Conservation (phyloP, 2,888 invertebrate species). For the Eledona agricola region DNA sequence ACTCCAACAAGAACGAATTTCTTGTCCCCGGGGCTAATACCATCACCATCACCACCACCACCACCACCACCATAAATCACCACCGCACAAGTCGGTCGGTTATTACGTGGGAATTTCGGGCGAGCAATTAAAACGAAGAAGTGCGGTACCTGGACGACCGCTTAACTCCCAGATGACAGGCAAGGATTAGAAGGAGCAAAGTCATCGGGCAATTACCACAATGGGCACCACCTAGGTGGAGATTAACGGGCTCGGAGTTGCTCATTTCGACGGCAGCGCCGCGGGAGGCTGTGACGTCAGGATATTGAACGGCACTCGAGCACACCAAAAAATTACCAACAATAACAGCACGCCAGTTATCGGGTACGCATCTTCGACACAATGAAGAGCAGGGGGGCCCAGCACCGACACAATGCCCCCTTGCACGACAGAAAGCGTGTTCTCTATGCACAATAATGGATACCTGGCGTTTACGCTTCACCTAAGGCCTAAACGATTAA, state of each 20-base stretch:
- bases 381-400: slow-evolving; percentile 47
- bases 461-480: slow-evolving; percentile 38
- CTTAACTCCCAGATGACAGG: slow-evolving; percentile 40
- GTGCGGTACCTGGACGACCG: slow-evolving; percentile 26
- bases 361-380: slow-evolving; percentile 52
- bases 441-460: slow-evolving; percentile 31
- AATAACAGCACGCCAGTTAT: slow-evolving; percentile 55
- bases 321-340: slow-evolving; percentile 57
- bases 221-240: slow-evolving; percentile 55
- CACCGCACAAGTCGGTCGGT: slow-evolving; percentile 26
- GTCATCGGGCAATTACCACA: slow-evolving; percentile 53
- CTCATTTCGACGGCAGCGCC: slow-evolving; percentile 51
- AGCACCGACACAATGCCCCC: slow-evolving; percentile 44
- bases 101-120: slow-evolving; percentile 45
- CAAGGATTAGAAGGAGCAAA: slow-evolving; percentile 44
- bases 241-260: slow-evolving; percentile 52
- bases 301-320: slow-evolving; percentile 51
- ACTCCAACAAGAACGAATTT: slow-evolving; percentile 20
- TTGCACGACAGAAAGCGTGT: slow-evolving; percentile 31
- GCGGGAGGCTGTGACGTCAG: slow-evolving; percentile 51
- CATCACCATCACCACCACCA: too few species aligned
- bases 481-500: slow-evolving; percentile 48
- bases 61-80: slow-evolving; percentile 32
- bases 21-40: too few species aligned
- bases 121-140: slow-evolving; percentile 50